Conservation (phyloP, 2,797 vertebrate species). For the Tapirus indicus region DNA sequence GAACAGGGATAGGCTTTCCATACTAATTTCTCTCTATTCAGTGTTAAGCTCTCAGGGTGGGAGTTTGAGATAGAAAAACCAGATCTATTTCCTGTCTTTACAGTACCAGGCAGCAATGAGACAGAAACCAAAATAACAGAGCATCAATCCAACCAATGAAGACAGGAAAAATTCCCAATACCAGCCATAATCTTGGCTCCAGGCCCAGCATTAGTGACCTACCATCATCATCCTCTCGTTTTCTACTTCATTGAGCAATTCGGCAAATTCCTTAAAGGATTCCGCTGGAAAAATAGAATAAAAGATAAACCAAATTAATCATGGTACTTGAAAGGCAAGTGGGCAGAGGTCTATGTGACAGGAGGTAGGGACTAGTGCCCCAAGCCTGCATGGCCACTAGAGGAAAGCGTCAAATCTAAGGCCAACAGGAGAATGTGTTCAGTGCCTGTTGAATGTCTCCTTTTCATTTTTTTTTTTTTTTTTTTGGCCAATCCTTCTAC, state of each 20-base stretch:
- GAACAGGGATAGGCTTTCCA: background rate
- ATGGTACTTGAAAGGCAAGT: background rate
- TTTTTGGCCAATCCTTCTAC: background rate
- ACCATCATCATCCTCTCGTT: constrained; percentile 99
- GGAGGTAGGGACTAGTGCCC: background rate
- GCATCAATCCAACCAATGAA: background rate
- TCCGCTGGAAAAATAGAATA: constrained; percentile 91
- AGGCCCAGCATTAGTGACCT: constrained; percentile 68
- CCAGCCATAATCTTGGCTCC: background rate
- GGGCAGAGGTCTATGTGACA: background rate
- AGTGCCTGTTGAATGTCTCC: background rate
- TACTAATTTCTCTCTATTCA: constrained; percentile 16
- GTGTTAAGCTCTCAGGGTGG: constrained; percentile 11
- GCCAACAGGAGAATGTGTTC: background rate
- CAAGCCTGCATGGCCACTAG: background rate
- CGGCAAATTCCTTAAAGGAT: constrained; percentile 98
- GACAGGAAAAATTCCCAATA: background rate
- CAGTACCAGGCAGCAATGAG: background rate
- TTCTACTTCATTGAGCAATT: constrained; percentile 96
- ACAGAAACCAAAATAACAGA: constrained; percentile 29
- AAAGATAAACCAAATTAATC: constrained; percentile 73
- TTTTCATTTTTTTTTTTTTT: background rate
- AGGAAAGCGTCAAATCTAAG: constrained; percentile 16
- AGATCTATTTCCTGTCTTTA: constrained; percentile 35
- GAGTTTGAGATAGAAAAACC: background rate